Percentiles rank a stretch among this genome's conserved stretches.
Evolutionary conservation across 1,140 invertebrate species (phyloP).

Genomic region (Saccostrea cuccullata): DNA sequence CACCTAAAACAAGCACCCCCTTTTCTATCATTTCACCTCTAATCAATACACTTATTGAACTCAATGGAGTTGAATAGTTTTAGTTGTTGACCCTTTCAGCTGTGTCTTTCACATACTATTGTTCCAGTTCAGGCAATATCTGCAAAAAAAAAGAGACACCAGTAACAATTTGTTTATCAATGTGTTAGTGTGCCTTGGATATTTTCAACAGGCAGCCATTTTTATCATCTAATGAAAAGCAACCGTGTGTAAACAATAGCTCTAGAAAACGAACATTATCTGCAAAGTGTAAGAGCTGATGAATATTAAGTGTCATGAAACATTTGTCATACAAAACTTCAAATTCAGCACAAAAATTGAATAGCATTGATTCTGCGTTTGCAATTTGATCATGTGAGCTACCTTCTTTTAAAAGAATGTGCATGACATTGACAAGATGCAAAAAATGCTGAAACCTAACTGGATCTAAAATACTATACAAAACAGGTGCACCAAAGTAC

Average conservation of each 20-base stretch:
- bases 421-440: conserved; percentile 35
- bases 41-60: no score
- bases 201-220: conserved; percentile 45
- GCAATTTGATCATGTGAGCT: not conserved
- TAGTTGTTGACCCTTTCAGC: no score
- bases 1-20: no score
- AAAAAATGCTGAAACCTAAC: conserved; percentile 37
- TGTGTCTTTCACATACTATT: no score
- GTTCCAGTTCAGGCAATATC: no score
- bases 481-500: conserved; percentile 42
- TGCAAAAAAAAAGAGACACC: no score
- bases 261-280: conserved; percentile 44
- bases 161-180: conserved; percentile 43
- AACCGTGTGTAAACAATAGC: conserved; percentile 43
- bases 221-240: conserved; percentile 52
- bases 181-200: conserved; percentile 38
- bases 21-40: no score
- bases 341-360: conserved; percentile 16
- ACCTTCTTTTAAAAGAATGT: conserved; percentile 40
- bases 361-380: not conserved
- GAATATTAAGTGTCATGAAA: conserved; percentile 44
- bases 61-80: no score
- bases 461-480: conserved; percentile 44
- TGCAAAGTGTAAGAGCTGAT: not conserved
- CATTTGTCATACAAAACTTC: conserved; percentile 1